phyloP scores from a whole-genome alignment of 2,888 invertebrate species.

The Liposcelis brunnea region DNA sequence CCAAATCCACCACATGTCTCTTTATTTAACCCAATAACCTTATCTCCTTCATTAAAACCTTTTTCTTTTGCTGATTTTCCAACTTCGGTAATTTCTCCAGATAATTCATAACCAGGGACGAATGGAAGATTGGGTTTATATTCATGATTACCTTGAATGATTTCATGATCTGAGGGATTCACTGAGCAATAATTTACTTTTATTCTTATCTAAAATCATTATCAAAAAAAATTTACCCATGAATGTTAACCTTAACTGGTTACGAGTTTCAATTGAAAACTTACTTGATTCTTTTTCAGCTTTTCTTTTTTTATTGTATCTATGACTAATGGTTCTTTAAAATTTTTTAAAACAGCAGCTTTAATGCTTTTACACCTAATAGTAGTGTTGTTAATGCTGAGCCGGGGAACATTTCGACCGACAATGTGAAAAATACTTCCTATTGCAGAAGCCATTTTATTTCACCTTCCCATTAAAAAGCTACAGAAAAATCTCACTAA shows the following conservation, averaged over 20 bases:
- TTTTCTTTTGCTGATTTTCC: conserved; percentile 23
- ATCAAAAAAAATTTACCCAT: too few species aligned
- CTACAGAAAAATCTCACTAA: too few species aligned
- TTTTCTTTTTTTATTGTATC: conserved; percentile 26
- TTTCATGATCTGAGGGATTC: conserved; percentile 41
- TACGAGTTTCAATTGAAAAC: conserved; percentile 4
- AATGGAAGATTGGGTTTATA: conserved; percentile 33
- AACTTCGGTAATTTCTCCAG: conserved; percentile 38
- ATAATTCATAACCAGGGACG: conserved; percentile 45
- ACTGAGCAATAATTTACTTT: conserved; percentile 43
- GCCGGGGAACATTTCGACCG: too few species aligned
- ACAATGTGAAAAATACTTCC: too few species aligned
- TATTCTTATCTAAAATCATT: conserved; percentile 35
- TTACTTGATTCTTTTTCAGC: conserved; percentile 30
- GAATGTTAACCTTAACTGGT: conserved; percentile 6
- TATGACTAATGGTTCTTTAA: conserved; percentile 32
- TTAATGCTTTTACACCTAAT: conserved; percentile 16
- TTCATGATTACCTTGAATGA: conserved; percentile 32
- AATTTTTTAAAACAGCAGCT: conserved; percentile 34
- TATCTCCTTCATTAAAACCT: conserved; percentile 31
- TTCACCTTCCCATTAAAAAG: too few species aligned
- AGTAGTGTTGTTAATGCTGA: too few species aligned
- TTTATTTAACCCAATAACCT: conserved; percentile 39
- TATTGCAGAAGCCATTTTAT: too few species aligned
- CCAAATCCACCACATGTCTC: conserved; percentile 39